Evolutionary conservation across 2,888 invertebrate genomes (phyloP).

Genomic region (Rotaria socialis): DNA sequence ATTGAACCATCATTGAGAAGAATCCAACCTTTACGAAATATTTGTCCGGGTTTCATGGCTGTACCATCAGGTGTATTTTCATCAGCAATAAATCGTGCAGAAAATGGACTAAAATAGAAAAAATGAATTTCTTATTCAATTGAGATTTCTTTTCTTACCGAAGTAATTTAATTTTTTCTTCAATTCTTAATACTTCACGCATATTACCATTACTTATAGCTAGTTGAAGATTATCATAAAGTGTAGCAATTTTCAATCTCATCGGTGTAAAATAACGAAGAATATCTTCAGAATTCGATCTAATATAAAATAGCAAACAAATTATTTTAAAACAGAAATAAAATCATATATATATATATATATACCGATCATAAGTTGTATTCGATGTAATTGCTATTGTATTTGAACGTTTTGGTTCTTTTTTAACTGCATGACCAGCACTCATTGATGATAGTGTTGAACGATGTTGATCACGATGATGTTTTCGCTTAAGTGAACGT

Average conservation of each 20-base stretch:
- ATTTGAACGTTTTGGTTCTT: not conserved
- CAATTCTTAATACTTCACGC: not conserved
- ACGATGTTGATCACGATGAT: constrained; percentile 18
- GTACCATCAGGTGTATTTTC: constrained; percentile 56
- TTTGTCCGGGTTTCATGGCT: constrained; percentile 52
- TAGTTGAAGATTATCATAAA: not conserved
- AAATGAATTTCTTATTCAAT: not conserved
- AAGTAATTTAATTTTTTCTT: constrained; percentile 35
- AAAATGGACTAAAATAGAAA: not conserved
- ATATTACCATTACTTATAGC: not conserved
- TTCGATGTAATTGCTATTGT: not conserved
- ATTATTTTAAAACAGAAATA: too few relatives aligned
- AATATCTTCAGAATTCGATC: constrained; percentile 19
- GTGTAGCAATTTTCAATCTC: not conserved
- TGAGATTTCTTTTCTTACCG: not conserved
- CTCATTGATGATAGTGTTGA: not conserved
- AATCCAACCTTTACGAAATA: constrained; percentile 56
- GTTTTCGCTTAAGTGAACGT: constrained; percentile 16
- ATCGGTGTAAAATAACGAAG: not conserved
- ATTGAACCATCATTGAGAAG: constrained; percentile 55
- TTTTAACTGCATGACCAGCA: not conserved
- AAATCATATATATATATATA: too few relatives aligned
- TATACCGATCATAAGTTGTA: constrained; percentile 13
- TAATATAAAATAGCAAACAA: not conserved
- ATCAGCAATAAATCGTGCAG: constrained; percentile 53